Percentiles rank a stretch among this genome's conserved stretches.
Conservation (phyloP, 1,140 invertebrate genomes). For the Drosophila sulfurigaster region DNA sequence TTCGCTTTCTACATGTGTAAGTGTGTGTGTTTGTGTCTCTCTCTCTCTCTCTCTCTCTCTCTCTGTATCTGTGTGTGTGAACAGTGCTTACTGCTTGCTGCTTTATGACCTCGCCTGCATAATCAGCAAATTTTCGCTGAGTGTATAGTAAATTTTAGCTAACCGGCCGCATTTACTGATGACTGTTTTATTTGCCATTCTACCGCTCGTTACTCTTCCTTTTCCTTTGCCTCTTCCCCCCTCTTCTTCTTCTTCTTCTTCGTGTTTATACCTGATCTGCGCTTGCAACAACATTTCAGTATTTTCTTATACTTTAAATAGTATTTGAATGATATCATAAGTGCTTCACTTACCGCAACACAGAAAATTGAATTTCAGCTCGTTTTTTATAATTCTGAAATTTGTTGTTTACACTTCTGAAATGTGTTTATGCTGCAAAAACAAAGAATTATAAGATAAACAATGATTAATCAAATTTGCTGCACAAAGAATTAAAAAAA, state of each 20-base stretch:
- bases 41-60: background rate
- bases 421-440: no score
- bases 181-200: constrained; percentile 39
- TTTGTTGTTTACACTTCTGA: no score
- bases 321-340: no score
- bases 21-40: background rate
- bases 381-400: no score
- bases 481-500: no score
- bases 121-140: constrained; percentile 71
- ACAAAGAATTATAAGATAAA: no score
- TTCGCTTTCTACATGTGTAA: background rate
- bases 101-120: constrained; percentile 71
- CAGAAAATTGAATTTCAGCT: no score
- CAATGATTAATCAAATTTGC: no score
- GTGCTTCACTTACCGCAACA: no score
- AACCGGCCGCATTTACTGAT: constrained; percentile 38
- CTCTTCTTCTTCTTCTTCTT: background rate
- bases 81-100: constrained; percentile 34
- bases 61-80: constrained; percentile 11
- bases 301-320: no score
- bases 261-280: background rate
- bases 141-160: constrained; percentile 50
- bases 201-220: background rate
- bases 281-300: no score
- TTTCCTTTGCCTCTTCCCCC: no score